A percentile compares a stretch with the other conserved stretches of the same genome.
phyloP scores from a whole-genome alignment of 2,888 invertebrate genomes.

The Hyposoter didymator region DNA sequence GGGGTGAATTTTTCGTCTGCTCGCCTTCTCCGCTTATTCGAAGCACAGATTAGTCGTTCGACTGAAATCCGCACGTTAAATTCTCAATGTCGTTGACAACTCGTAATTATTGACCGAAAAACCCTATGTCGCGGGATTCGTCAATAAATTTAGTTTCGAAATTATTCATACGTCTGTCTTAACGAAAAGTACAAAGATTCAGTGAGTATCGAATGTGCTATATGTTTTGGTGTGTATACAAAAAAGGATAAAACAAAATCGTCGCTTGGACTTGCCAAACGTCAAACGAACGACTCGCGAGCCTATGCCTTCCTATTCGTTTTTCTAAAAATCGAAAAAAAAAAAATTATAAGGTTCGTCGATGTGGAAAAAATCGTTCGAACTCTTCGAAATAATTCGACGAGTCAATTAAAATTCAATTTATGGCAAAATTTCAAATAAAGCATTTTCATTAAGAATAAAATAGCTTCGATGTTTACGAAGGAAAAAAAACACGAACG shows the following conservation, averaged over 20 bases:
- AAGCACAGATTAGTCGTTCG: conserved; percentile 34
- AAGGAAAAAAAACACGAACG: background rate
- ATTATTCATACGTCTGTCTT: conserved; percentile 57
- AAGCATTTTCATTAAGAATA: background rate
- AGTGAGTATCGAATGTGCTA: conserved; percentile 56
- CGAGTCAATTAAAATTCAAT: background rate
- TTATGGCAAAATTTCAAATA: background rate
- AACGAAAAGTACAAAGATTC: conserved; percentile 53
- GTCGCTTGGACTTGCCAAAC: background rate
- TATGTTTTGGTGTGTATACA: background rate
- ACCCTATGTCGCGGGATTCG: conserved; percentile 66
- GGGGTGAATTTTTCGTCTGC: conserved; percentile 41
- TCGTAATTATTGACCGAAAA: conserved; percentile 56
- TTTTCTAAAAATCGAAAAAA: background rate
- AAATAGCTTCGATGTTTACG: background rate
- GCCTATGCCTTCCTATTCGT: background rate
- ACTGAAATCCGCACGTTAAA: conserved; percentile 32
- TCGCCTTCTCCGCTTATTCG: background rate
- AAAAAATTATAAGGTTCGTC: background rate
- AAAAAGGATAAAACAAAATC: background rate
- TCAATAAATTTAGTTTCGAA: conserved; percentile 59
- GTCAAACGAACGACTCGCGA: background rate
- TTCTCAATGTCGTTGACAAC: conserved; percentile 33
- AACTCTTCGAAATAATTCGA: background rate
- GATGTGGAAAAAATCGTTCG: background rate